Base-by-base conservation (phyloP, 1,140 invertebrate genomes). In the Ganaspis sp. region DNA sequence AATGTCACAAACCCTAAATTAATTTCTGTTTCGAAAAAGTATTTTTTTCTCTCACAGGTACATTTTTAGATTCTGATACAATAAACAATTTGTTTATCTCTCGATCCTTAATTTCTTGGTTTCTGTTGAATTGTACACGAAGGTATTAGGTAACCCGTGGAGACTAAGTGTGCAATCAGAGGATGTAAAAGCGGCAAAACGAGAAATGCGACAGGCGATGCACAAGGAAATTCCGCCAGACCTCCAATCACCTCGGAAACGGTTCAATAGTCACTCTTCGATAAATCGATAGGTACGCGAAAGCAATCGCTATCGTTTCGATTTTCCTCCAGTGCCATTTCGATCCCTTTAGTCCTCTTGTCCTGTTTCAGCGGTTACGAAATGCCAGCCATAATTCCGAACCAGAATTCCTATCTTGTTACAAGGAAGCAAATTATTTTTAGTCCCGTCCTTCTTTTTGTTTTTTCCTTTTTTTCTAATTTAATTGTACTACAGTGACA, bases 351-450 rank as follows among this genome's bases (percentile, higher is more conserved):
- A 86, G 87, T 86, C 85, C 83, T n/a, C 84, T 77, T 76, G 81
- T 85, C 80, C 83, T 82, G 75, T 78, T 84, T 76, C 78, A 79
- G 75, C 83, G 77, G 70, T 54, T 79, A 77, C 83, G 80, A 83
- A 82, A 84, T 78, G 83, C 84, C 84, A 82, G 82, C 87, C 86
- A 85, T 88, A 86, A 88, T 86, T 86, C 83, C 84, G 58, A 81
- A 75, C 34, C 76, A 70, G 70, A 58, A 84, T 81, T 84, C 79
- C 82, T 74, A 86, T 87, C 87, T 88, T 84, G 87, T 87, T 79
- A 72, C 83, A 72, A 75, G 76, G 77, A 83, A 85, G 86, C 88
- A 84, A 87, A 89, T 89, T 88, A 89, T 89, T 86, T 87, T 79
- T 74, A 83, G 81, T 82, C 77, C 84, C 80, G 76, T 83, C 82